Conservation (phyloP, 1,140 invertebrate genomes). For the Zaprionus kolodkinae region DNA sequence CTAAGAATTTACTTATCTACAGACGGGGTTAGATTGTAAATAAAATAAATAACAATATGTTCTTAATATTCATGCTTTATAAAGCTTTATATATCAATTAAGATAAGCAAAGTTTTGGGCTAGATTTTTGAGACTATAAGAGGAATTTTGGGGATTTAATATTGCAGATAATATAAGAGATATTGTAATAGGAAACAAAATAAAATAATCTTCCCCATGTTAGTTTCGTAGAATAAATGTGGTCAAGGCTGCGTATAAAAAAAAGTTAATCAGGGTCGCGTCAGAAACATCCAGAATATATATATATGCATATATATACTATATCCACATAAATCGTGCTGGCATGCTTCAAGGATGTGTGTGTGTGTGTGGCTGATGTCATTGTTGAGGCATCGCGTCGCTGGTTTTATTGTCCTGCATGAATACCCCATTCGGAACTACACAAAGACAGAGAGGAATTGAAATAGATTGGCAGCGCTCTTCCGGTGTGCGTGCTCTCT, state of each 20-base stretch:
- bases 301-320: not conserved
- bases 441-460: not conserved
- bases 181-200: not conserved
- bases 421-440: not conserved
- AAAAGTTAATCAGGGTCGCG: not conserved
- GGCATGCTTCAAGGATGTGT: not conserved
- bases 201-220: not conserved
- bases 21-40: not conserved
- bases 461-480: not conserved
- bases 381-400: not conserved
- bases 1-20: not conserved
- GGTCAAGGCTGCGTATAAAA: not conserved
- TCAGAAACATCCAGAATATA: not conserved
- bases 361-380: constrained; percentile 6
- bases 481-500: not conserved
- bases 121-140: too few relatives aligned
- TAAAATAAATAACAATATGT: not conserved
- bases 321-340: not conserved
- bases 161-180: not conserved
- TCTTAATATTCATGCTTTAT: not conserved
- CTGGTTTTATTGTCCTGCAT: constrained; percentile 1
- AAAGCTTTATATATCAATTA: not conserved
- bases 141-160: not conserved
- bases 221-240: not conserved
- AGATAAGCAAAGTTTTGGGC: not conserved